Conservation (phyloP, 2,888 invertebrate species). For the Platynereis dumerilii region DNA sequence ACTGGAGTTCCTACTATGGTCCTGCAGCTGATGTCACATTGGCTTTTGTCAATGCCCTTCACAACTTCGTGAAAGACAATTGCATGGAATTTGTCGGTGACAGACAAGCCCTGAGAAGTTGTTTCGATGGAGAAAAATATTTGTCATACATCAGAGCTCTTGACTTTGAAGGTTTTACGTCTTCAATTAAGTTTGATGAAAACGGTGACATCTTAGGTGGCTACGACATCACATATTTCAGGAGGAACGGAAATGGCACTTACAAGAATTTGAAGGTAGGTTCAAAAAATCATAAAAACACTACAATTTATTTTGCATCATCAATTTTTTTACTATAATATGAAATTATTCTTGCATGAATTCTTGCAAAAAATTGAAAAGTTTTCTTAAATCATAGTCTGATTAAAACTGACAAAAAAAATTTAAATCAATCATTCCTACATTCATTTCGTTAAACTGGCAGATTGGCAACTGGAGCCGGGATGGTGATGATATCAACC, state of each 20-base stretch:
- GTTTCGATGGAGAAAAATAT: conserved; percentile 37
- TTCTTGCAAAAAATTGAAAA: no score
- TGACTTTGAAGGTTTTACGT: conserved; percentile 28
- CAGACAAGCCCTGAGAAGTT: conserved; percentile 25
- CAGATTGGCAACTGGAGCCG: conserved; percentile 7
- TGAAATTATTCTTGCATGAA: no score
- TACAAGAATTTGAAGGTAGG: conserved; percentile 2
- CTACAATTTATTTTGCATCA: no score
- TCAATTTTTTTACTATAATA: no score
- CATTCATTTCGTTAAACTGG: no score
- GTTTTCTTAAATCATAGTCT: no score
- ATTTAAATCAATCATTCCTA: no score
- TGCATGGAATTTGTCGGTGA: conserved; percentile 37
- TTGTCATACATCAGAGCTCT: conserved; percentile 36
- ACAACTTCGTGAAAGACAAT: conserved; percentile 38
- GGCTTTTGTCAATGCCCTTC: conserved; percentile 43
- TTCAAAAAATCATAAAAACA: no score
- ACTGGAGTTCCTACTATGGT: conserved; percentile 28
- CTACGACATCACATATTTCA: conserved; percentile 28
- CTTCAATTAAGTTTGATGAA: conserved; percentile 34
- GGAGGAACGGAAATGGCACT: background rate
- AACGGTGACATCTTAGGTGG: conserved; percentile 46
- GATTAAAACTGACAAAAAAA: no score
- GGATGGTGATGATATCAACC: background rate
- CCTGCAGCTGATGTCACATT: conserved; percentile 44